Conservation (phyloP, 2,113 vertebrate species). For the Isichthys henryi region DNA sequence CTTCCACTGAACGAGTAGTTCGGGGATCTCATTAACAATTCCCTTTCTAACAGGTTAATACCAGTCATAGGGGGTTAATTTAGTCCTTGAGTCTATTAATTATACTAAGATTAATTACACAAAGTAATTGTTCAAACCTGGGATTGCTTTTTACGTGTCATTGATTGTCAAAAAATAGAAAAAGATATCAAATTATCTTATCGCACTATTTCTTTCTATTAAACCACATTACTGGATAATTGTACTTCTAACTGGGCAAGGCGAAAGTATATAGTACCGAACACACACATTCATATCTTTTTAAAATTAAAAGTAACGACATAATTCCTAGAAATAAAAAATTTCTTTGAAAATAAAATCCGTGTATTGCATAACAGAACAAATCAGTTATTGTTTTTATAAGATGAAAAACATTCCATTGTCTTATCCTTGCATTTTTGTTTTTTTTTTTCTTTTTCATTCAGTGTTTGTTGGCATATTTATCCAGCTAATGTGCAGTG, state of each 20-base stretch:
- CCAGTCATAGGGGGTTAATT: neutral
- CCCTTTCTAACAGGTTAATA: conserved; percentile 6
- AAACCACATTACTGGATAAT: neutral
- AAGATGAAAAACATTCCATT: neutral
- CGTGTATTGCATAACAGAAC: neutral
- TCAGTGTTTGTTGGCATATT: neutral
- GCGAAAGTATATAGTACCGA: neutral
- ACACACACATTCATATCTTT: neutral
- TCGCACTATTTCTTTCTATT: neutral
- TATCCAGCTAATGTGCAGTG: neutral
- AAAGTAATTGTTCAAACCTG: conserved; percentile 1
- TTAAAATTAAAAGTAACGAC: neutral
- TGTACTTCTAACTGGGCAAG: neutral
- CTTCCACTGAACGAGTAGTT: neutral
- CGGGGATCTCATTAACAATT: conserved; percentile 6
- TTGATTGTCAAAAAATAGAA: neutral
- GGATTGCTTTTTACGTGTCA: neutral
- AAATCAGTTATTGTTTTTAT: neutral
- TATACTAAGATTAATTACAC: conserved; percentile 9
- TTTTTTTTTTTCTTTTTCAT: neutral
- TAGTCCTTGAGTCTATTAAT: neutral
- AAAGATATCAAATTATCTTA: neutral
- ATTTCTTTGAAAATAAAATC: neutral
- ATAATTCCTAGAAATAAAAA: neutral
- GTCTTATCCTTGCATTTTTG: neutral